A percentile compares a stretch with the other conserved stretches of the same genome.
phyloP scores from a whole-genome alignment of 2,113 vertebrate genomes.

The Suncus etruscus region DNA sequence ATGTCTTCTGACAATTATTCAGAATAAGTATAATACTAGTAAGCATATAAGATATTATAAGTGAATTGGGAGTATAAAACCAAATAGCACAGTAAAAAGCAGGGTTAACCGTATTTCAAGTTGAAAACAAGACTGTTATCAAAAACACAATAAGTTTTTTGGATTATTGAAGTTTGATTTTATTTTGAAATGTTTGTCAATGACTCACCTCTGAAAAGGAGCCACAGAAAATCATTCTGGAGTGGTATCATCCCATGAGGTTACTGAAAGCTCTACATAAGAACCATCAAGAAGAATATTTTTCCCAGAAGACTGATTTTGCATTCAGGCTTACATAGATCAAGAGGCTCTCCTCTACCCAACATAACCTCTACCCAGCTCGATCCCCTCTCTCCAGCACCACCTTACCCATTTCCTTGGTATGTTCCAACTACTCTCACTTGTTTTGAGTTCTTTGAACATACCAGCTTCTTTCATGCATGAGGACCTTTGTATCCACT shows the following conservation, averaged over 20 bases:
- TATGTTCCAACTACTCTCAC: not conserved
- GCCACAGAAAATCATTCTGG: not conserved
- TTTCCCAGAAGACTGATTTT: not conserved
- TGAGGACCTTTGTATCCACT: not conserved
- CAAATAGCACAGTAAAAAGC: not conserved
- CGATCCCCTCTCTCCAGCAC: not conserved
- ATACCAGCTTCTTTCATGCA: not conserved
- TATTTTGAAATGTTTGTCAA: not conserved
- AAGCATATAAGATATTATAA: not conserved
- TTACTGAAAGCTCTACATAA: not conserved
- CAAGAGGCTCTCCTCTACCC: not conserved
- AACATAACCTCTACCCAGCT: too few relatives aligned
- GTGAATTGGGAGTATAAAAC: not conserved
- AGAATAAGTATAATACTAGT: not conserved
- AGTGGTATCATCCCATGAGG: not conserved
- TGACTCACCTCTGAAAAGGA: not conserved
- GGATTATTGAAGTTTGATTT: not conserved
- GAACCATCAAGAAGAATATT: not conserved
- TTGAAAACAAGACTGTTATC: not conserved
- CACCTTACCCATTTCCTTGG: not conserved
- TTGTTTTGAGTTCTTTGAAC: constrained; percentile 7
- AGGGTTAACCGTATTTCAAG: not conserved
- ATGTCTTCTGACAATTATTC: constrained; percentile 8
- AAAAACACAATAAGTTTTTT: not conserved
- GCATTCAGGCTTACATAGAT: not conserved